Conservation (phyloP, 2,888 invertebrate genomes). For the Clusia tigrina region DNA sequence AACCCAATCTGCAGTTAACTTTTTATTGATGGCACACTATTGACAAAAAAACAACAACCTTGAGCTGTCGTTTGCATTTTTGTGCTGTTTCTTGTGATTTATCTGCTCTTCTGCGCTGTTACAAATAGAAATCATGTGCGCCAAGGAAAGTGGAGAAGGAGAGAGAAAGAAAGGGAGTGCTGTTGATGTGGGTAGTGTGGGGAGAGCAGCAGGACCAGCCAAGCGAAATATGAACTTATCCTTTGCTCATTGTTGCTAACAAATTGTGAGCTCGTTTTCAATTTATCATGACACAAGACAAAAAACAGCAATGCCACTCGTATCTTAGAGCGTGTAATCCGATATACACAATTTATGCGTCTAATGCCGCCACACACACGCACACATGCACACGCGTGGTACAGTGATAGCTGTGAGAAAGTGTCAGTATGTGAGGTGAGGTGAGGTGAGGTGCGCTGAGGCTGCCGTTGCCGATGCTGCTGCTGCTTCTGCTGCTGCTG, state of each 20-base stretch:
- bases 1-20: not conserved
- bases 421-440: too few relatives aligned
- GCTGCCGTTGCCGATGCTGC: not conserved
- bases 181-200: too few relatives aligned
- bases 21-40: not conserved
- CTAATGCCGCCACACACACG: not conserved
- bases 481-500: too few relatives aligned
- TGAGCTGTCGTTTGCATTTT: conserved; percentile 1
- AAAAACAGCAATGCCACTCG: not conserved
- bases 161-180: not conserved
- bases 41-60: not conserved
- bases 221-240: too few relatives aligned
- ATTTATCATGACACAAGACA: not conserved
- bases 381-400: not conserved
- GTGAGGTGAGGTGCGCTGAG: too few relatives aligned
- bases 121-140: too few relatives aligned
- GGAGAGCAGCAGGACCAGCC: too few relatives aligned
- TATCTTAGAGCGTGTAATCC: not conserved
- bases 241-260: not conserved
- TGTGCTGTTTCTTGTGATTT: not conserved
- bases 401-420: too few relatives aligned
- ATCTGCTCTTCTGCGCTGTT: not conserved
- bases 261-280: not conserved
- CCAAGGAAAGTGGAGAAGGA: not conserved
- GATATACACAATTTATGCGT: not conserved